A percentile compares a stretch with the other conserved stretches of the same genome.
phyloP scores from a whole-genome alignment of 2,797 vertebrate species.

The Leuciscus waleckii region DNA sequence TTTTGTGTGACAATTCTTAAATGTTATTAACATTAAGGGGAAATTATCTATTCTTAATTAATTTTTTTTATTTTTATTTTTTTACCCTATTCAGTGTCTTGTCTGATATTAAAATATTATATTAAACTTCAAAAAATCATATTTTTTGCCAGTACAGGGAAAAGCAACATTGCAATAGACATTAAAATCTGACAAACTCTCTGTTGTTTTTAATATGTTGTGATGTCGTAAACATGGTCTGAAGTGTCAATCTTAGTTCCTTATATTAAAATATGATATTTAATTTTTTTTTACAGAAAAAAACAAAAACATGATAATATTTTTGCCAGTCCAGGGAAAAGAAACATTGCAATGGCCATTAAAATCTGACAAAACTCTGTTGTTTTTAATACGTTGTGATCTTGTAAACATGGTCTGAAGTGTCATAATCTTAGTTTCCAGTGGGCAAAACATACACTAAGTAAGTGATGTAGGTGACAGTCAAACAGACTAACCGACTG shows the following conservation, averaged over 20 bases:
- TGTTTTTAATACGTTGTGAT: constrained; percentile 61
- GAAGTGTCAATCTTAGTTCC: too few relatives aligned
- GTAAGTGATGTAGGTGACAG: not conserved
- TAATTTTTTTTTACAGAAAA: too few relatives aligned
- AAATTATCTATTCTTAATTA: not conserved
- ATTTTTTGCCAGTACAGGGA: not conserved
- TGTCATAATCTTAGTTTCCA: not conserved
- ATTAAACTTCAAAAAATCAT: too few relatives aligned
- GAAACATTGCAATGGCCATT: not conserved
- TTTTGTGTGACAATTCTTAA: not conserved
- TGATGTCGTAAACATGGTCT: constrained; percentile 38
- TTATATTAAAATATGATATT: not conserved
- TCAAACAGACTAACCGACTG: not conserved
- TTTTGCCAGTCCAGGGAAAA: not conserved
- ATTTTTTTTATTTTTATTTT: accelerated
- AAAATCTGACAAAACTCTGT: not conserved
- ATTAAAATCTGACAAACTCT: not conserved
- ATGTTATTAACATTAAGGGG: not conserved
- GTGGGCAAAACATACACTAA: not conserved
- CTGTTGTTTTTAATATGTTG: constrained; percentile 57
- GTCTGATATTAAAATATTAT: not conserved
- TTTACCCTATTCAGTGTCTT: not conserved
- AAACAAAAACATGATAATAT: not conserved
- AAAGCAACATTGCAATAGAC: not conserved
- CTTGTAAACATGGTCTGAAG: constrained; percentile 62